Conservation (phyloP, 1,140 invertebrate genomes). For the Atopsyche davidsoni region DNA sequence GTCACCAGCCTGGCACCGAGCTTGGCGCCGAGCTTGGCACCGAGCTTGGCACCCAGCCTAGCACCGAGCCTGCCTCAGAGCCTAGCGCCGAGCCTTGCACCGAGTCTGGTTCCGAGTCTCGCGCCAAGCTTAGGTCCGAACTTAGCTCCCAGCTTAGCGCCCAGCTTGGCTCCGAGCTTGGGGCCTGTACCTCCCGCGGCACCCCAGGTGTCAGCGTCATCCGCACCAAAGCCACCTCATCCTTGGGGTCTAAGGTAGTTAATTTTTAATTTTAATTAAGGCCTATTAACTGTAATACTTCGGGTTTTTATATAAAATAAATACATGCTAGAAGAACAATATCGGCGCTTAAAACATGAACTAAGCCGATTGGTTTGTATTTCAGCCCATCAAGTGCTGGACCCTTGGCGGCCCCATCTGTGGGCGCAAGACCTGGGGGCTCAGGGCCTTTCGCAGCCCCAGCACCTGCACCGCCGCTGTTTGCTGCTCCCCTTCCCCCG, state of each 20-base stretch:
- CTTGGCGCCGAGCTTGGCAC: slow-evolving; percentile 29
- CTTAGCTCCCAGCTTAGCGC: slow-evolving; percentile 18
- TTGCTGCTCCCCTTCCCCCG: slow-evolving; percentile 61
- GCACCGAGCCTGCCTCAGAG: slow-evolving; percentile 33
- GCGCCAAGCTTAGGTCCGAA: slow-evolving; percentile 30
- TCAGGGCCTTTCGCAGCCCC: slow-evolving; percentile 41
- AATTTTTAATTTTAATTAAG: too few species aligned
- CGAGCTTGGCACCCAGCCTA: slow-evolving; percentile 31
- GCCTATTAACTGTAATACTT: too few species aligned
- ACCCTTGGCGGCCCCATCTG: slow-evolving; percentile 15
- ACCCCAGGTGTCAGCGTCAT: slow-evolving; percentile 9
- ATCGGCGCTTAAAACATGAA: too few species aligned
- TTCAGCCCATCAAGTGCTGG: slow-evolving; percentile 26
- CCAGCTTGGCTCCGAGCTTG: slow-evolving; percentile 20
- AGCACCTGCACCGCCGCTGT: slow-evolving; percentile 53
- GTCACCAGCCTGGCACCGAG: slow-evolving; percentile 8
- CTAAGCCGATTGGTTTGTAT: neutral
- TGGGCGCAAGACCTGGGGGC: slow-evolving; percentile 35
- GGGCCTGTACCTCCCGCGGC: slow-evolving; percentile 10
- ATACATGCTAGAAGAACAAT: neutral
- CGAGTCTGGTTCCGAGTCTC: slow-evolving; percentile 37
- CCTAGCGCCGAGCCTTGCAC: slow-evolving; percentile 31
- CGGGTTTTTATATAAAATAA: neutral
- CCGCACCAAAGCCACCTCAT: slow-evolving; percentile 22
- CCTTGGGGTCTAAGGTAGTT: slow-evolving; percentile 28